These are phyloP conservation scores for Megaceryle alcyon DNA, from an alignment of 2,797 vertebrate species.

Conservation along the genomic window DNA sequence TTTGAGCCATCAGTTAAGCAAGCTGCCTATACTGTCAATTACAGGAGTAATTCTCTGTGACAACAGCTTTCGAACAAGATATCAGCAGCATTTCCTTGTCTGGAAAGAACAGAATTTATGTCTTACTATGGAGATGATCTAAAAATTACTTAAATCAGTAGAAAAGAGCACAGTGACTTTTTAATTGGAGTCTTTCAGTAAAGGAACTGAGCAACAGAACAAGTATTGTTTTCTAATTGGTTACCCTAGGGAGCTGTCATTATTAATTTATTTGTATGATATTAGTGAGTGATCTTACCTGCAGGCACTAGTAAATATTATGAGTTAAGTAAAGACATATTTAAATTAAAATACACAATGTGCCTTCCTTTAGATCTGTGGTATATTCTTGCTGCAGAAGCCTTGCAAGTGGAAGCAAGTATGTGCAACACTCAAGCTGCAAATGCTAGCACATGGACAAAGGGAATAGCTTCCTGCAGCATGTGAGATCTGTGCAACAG, in stretches of 20 bases:
- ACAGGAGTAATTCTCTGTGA: neutral
- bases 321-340: neutral
- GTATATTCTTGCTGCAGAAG: neutral
- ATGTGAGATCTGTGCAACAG: too few species aligned
- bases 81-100: neutral
- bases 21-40: neutral
- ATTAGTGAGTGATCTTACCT: neutral
- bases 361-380: neutral
- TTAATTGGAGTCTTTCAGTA: neutral
- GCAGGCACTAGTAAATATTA: neutral
- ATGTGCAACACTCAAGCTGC: neutral
- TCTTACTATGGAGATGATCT: neutral
- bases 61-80: neutral
- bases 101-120: neutral
- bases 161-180: neutral
- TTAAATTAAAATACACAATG: neutral
- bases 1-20: neutral
- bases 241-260: neutral
- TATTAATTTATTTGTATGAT: neutral
- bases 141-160: neutral
- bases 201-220: neutral
- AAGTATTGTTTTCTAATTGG: rapidly evolving
- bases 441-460: neutral
- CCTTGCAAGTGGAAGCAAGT: neutral
- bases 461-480: neutral